A percentile compares a stretch with the other conserved stretches of the same genome.
Conservation (phyloP, 2,797 vertebrate species). For the Naso thynnoides region DNA sequence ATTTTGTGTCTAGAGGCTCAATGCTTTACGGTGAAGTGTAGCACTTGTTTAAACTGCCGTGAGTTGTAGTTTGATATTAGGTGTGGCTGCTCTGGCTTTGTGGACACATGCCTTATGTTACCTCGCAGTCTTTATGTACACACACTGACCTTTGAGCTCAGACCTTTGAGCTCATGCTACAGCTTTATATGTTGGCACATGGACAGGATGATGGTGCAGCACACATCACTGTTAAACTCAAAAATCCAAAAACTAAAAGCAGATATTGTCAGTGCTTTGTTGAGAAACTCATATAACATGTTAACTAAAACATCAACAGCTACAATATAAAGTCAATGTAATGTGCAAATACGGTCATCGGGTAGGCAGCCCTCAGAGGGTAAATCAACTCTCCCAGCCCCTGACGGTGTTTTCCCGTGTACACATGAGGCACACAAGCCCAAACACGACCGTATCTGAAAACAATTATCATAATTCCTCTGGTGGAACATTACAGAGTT, state of each 20-base stretch:
- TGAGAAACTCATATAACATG: neutral
- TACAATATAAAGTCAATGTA: neutral
- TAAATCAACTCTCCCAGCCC: neutral
- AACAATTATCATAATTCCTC: too few relatives aligned
- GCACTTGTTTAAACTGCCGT: too few relatives aligned
- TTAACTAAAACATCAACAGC: neutral
- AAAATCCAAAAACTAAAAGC: neutral
- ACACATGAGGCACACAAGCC: neutral
- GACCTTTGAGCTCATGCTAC: slow-evolving; percentile 28
- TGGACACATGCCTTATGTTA: neutral
- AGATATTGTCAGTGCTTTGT: neutral
- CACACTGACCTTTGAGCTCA: neutral
- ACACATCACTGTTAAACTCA: neutral
- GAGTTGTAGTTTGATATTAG: neutral
- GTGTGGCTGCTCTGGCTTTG: neutral
- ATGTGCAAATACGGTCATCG: neutral
- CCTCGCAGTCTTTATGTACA: neutral
- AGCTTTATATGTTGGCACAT: neutral
- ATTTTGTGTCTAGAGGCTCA: neutral
- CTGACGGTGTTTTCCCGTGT: neutral
- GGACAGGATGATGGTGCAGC: neutral
- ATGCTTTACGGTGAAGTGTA: neutral
- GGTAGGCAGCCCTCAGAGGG: neutral
- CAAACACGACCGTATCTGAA: neutral
- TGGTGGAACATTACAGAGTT: neutral